Conservation (phyloP, 2,113 vertebrate genomes). For the Malurus melanocephalus region DNA sequence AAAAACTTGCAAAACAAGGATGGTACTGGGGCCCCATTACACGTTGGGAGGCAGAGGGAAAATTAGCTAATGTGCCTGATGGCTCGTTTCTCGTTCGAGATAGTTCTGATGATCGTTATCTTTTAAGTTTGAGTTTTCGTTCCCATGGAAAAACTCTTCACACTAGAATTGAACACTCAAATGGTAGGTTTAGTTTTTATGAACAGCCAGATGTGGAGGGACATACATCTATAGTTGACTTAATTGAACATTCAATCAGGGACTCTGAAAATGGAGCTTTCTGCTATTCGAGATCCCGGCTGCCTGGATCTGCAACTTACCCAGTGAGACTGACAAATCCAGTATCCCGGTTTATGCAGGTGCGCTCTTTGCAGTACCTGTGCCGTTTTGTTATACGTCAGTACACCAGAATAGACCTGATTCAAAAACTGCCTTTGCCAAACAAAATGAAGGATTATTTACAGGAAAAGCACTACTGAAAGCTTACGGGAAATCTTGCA, state of each 20-base stretch:
- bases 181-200: slow-evolving; percentile 97
- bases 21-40: slow-evolving; percentile 99
- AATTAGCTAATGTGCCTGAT: slow-evolving; percentile 88
- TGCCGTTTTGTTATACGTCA: slow-evolving; percentile 98
- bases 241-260: slow-evolving; percentile 95
- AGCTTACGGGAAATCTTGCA: slow-evolving; percentile 78
- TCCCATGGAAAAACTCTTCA: slow-evolving; percentile 96
- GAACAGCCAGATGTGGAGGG: slow-evolving; percentile 97
- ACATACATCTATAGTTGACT: slow-evolving; percentile 94
- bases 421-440: slow-evolving; percentile 98
- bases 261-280: slow-evolving; percentile 98
- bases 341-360: slow-evolving; percentile 98
- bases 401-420: slow-evolving; percentile 97
- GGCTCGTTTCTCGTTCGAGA: slow-evolving; percentile 96
- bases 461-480: slow-evolving; percentile 99
- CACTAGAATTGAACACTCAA: slow-evolving; percentile 97
- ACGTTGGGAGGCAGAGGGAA: slow-evolving; percentile 96
- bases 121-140: slow-evolving; percentile 96
- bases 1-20: slow-evolving; percentile 94
- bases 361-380: slow-evolving; percentile 96
- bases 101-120: slow-evolving; percentile 95
- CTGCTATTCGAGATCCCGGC: slow-evolving; percentile 95
- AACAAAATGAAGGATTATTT: slow-evolving; percentile 99
- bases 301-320: slow-evolving; percentile 94
- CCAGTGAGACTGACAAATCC: slow-evolving; percentile 95